These are phyloP conservation scores for Taurulus bubalis DNA, from an alignment of 2,113 vertebrate species.

Conservation along the genomic window DNA sequence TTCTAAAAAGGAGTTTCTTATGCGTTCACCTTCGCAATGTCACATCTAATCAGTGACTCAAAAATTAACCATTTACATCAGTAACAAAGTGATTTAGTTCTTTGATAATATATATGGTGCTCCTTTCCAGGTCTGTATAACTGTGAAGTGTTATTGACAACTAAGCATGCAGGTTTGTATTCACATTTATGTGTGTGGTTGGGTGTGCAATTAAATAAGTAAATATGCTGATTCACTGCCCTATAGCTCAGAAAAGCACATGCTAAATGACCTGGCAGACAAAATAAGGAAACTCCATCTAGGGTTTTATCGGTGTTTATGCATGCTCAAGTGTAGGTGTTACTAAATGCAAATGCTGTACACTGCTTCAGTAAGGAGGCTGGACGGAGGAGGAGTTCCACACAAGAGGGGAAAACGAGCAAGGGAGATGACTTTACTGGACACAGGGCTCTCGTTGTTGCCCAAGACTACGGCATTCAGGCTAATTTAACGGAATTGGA, in stretches of 20 bases:
- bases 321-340: constrained; percentile 24
- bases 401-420: constrained; percentile 2
- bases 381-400: constrained; percentile 45
- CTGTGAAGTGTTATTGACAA: background rate
- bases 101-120: background rate
- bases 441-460: constrained; percentile 72
- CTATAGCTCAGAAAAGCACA: background rate
- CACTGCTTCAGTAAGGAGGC: constrained; percentile 34
- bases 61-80: background rate
- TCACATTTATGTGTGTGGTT: background rate
- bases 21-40: background rate
- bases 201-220: constrained; percentile 41
- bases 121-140: background rate
- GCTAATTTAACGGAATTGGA: constrained; percentile 80
- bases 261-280: background rate
- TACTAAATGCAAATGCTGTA: constrained; percentile 25
- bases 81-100: background rate
- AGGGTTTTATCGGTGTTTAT: background rate
- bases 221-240: constrained; percentile 51
- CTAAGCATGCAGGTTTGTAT: background rate
- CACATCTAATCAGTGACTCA: background rate
- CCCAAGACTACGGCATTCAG: constrained; percentile 59
- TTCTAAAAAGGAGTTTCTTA: background rate
- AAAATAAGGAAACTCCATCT: constrained; percentile 34
- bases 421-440: constrained; percentile 35